Evolutionary conservation across 2,888 invertebrate genomes (phyloP), one percentile per base, ranked within the genome.

Genomic region (Ophion ventricosus): DNA sequence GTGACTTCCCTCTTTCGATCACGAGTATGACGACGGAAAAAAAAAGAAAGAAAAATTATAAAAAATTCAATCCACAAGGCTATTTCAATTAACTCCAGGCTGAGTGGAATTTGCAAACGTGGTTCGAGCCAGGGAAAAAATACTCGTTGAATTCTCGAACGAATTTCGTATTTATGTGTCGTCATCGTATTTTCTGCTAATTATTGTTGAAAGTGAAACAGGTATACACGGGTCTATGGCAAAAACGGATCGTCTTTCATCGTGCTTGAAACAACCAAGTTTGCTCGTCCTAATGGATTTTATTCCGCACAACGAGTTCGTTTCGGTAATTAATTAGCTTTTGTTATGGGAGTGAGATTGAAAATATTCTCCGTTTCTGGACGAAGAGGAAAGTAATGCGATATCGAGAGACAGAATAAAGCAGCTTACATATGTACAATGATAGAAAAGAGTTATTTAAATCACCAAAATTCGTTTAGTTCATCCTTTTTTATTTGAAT

Each of bases 51-150:
- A 17, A 57, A n/a, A 35, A n/a, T 29, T 14, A 56, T 57, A 25
- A 40, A 49, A 67, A 59, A 77, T 77, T 77, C 25, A 59, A 59
- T 69, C 10, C n/a, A n/a, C 8, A 14, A 43, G n/a, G 43, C 14
- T 35, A 29, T 69, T 61, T 59, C 29, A 17, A 69, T 77, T 69
- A 43, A 43, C 25, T 43, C 17, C 5, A 14, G 7, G 49, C 8
- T 35, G 20, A 63, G 63, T 59, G 20, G 23, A 59, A 23, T 4
- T 35, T 26, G 57, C 10, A 8, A 72, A 72, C 1, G 23, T 25
- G 40, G 8, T 59, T 59, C 17, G n/a, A 29, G n/a, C 5, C 17
- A n/a, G 14, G 10, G 23, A 25, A 40, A 59, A 72, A 59, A 72
- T 26, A 0, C 40, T 40, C 25, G n/a, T 26, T 69, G 29, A 29